Evolutionary conservation across 2,888 invertebrate species (phyloP).

Genomic region (Zootermopsis nevadensis): DNA sequence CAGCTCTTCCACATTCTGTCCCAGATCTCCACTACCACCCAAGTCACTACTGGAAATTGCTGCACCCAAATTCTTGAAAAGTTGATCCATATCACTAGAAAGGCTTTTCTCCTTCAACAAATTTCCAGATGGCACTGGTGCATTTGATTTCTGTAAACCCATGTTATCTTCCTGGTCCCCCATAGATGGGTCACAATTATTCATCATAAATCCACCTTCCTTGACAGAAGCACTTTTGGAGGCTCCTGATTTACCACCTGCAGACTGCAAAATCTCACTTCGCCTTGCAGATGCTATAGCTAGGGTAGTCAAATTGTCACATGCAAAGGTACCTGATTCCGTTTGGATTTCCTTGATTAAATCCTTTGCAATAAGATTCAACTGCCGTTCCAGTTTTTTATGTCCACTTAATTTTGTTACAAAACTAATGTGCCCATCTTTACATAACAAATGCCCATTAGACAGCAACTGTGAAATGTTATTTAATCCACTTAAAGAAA

Average conservation of each 20-base stretch:
- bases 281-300: conserved; percentile 56
- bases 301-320: conserved; percentile 58
- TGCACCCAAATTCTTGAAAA: conserved; percentile 69
- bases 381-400: conserved; percentile 38
- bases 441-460: conserved; percentile 36
- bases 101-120: conserved; percentile 51
- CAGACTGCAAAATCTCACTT: conserved; percentile 54
- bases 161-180: conserved; percentile 62
- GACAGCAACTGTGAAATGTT: conserved; percentile 45
- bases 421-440: conserved; percentile 22
- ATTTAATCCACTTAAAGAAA: conserved; percentile 48
- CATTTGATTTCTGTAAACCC: conserved; percentile 61
- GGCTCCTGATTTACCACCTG: conserved; percentile 20
- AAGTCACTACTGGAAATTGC: conserved; percentile 58
- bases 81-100: conserved; percentile 73
- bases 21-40: conserved; percentile 68
- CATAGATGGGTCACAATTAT: conserved; percentile 65
- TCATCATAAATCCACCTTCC: conserved; percentile 60
- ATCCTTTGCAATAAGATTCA: conserved; percentile 44
- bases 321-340: conserved; percentile 51
- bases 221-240: conserved; percentile 41
- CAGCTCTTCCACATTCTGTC: conserved; percentile 73
- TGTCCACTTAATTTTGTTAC: conserved; percentile 32
- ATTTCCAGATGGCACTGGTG: conserved; percentile 56
- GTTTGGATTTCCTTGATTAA: conserved; percentile 42